Evolutionary conservation across 2,113 vertebrate species (phyloP).

Genomic region (Pluvialis apricaria): DNA sequence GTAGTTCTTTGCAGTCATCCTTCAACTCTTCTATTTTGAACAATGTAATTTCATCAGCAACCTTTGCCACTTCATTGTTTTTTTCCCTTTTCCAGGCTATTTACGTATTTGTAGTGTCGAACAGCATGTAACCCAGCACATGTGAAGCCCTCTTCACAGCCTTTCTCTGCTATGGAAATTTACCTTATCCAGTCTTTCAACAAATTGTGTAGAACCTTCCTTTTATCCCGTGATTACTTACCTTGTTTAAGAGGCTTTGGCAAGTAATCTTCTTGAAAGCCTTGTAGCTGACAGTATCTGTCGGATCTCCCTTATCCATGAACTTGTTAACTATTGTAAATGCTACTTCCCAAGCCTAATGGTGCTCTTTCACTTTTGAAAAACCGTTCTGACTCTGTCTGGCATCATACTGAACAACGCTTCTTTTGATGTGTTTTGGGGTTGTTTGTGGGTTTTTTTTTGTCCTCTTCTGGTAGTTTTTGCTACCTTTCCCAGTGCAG

Average conservation of each 20-base stretch:
- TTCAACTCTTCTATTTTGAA: neutral
- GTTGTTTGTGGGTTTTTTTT: neutral
- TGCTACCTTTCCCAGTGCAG: neutral
- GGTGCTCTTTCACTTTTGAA: neutral
- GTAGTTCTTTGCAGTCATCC: neutral
- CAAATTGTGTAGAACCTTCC: neutral
- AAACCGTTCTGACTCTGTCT: neutral
- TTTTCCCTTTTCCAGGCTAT: neutral
- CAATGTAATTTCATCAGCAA: neutral
- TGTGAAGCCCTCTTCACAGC: neutral
- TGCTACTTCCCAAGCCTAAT: neutral
- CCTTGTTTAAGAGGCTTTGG: neutral
- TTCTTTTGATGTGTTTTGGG: neutral
- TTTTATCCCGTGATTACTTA: neutral
- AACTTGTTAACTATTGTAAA: neutral
- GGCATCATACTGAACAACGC: neutral
- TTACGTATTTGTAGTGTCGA: neutral
- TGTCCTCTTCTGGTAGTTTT: neutral
- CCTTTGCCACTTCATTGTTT: neutral
- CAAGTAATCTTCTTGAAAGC: neutral
- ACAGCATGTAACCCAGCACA: neutral
- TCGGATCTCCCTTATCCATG: neutral
- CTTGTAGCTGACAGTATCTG: neutral
- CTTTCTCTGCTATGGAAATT: neutral
- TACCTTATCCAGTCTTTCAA: neutral